Conservation (phyloP, 1,140 invertebrate genomes). For the Ditylenchus dipsaci region DNA sequence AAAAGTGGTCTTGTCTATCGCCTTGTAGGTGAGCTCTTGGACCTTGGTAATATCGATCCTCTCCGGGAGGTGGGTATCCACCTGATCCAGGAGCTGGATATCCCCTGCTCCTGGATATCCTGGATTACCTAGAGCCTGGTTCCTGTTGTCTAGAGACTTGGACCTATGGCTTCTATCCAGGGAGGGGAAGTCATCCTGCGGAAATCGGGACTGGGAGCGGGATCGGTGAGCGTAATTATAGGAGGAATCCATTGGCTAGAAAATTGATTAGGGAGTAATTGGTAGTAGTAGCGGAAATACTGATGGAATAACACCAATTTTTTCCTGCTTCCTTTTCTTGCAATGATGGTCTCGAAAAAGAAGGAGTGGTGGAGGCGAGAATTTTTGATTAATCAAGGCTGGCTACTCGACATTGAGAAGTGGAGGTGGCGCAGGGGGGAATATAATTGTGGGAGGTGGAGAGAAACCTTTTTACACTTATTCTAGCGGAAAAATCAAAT, state of each 20-base stretch:
- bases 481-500: not conserved
- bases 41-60: not conserved
- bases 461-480: conserved; percentile 5
- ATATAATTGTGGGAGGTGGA: not conserved
- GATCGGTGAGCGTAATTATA: not conserved
- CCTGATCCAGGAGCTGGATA: not conserved
- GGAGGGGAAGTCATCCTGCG: not conserved
- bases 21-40: not conserved
- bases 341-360: too few relatives aligned
- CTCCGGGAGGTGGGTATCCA: not conserved
- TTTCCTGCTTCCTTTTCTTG: too few relatives aligned
- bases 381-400: too few relatives aligned
- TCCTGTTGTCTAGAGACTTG: conserved; percentile 2
- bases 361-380: too few relatives aligned
- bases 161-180: not conserved
- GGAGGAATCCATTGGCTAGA: not conserved
- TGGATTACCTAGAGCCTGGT: not conserved
- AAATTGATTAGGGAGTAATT: too few relatives aligned
- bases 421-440: not conserved
- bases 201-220: not conserved
- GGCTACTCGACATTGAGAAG: not conserved
- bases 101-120: not conserved
- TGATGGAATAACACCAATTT: too few relatives aligned
- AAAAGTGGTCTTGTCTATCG: not conserved
- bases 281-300: too few relatives aligned